Evolutionary conservation across 2,113 vertebrate species (phyloP), one percentile per base, ranked within the genome.

Genomic region (Perca flavescens): DNA sequence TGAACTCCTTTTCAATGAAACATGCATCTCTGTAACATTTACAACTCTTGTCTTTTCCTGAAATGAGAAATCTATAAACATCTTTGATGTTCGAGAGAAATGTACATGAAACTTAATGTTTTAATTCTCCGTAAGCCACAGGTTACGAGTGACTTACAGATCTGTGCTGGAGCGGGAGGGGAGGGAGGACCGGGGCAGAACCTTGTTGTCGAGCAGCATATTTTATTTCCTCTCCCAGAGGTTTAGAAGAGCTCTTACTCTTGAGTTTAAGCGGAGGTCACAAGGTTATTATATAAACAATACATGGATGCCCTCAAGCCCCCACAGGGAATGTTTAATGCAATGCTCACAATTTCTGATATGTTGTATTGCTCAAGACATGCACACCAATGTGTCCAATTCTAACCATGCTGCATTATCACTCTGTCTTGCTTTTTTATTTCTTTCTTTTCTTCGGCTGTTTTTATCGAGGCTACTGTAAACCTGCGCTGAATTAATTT

Each of bases 21-120:
- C 92, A 94, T 91, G 87, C 57, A 0, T 82, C 82, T 84, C 68
- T 93, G 84, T 93, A 91, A 93, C 90, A 87, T 91, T 94, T 87
- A 93, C 82, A 80, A 64, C 89, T 79, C 81, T 74, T 75, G 60
- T 92, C 86, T 93, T 43, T 93, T 94, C 89, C 92, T 94, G 93
- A 94, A 94, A 92, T 81, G 88, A 94, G 89, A 56, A 92, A 86
- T 92, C 90, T 85, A 79, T 94, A 43, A 95, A 87, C 89, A 90
- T 86, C 70, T 81, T 82, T 80, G 86, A 90, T 93, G 88, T 88
- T 84, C 9, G 66, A 77, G 88, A 88, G 82, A 84, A 74, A 77
- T 14, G 70, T 76, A 92, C 91, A 93, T 80, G 77, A 88, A 91
- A 88, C 88, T 77, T 85, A 77, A 89, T 86, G 90, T 91, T 88